A percentile compares a stretch with the other conserved stretches of the same genome.
Conservation (phyloP, 1,140 invertebrate species). For the Scaptomyza pallida region DNA sequence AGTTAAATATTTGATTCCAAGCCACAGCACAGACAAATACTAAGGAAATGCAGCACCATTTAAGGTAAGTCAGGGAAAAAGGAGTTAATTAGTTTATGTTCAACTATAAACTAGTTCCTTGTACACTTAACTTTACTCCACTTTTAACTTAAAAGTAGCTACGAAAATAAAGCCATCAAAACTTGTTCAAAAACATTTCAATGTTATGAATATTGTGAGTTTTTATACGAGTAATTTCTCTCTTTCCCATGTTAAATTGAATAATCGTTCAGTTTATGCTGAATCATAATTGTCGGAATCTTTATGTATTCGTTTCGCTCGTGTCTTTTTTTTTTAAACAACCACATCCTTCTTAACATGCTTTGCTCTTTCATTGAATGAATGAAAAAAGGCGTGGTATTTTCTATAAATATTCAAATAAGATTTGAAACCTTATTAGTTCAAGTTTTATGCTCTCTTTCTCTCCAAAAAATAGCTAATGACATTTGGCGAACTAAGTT, state of each 20-base stretch:
- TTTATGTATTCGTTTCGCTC: slow-evolving; percentile 51
- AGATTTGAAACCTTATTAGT: no score
- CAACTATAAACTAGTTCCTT: slow-evolving; percentile 15
- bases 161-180: slow-evolving; percentile 26
- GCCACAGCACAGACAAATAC: slow-evolving; percentile 38
- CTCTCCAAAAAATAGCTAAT: no score
- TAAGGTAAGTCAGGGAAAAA: slow-evolving; percentile 47
- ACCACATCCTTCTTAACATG: slow-evolving; percentile 16
- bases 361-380: slow-evolving; percentile 21
- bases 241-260: slow-evolving; percentile 20
- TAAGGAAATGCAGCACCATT: slow-evolving; percentile 71
- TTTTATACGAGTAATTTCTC: slow-evolving; percentile 45
- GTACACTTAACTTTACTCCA: neutral
- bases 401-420: slow-evolving; percentile 10
- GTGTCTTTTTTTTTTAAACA: slow-evolving; percentile 58
- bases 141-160: slow-evolving; percentile 2
- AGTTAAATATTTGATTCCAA: slow-evolving; percentile 41
- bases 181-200: slow-evolving; percentile 29
- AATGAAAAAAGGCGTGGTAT: slow-evolving; percentile 27
- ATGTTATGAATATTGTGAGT: slow-evolving; percentile 51
- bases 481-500: no score
- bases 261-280: slow-evolving; percentile 49
- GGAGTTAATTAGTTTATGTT: neutral
- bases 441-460: no score
- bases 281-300: slow-evolving; percentile 68